phyloP scores from a whole-genome alignment of 1,140 invertebrate species.

The Pissodes strobi region DNA sequence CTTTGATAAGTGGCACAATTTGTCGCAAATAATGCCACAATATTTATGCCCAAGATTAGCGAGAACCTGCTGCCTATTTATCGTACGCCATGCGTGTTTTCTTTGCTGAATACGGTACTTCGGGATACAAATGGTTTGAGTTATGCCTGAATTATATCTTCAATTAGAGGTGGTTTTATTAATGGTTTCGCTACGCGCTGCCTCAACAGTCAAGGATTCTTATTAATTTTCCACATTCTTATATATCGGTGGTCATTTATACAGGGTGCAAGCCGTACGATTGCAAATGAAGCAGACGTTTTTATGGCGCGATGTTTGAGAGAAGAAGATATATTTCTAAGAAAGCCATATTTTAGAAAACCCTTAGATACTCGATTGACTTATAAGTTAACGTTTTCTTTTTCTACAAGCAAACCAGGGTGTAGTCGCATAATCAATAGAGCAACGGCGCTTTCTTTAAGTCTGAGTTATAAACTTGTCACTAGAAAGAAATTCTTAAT shows the following conservation, averaged over 20 bases:
- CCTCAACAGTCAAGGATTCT: constrained; percentile 13
- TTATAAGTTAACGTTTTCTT: too few relatives aligned
- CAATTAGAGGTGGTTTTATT: constrained; percentile 31
- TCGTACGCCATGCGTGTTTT: constrained; percentile 27
- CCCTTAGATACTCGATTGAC: too few relatives aligned
- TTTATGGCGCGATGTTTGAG: too few relatives aligned
- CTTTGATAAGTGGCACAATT: constrained; percentile 28
- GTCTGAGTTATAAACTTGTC: too few relatives aligned
- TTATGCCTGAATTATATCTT: constrained; percentile 35
- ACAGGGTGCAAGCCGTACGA: too few relatives aligned
- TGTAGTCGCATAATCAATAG: too few relatives aligned
- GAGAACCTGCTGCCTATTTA: constrained; percentile 15
- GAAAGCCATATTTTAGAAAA: too few relatives aligned
- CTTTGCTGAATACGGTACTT: constrained; percentile 25
- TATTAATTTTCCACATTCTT: constrained; percentile 3
- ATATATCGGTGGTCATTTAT: not conserved
- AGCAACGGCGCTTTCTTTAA: too few relatives aligned
- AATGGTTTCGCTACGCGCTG: constrained; percentile 29
- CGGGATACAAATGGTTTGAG: constrained; percentile 27
- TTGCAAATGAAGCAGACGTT: too few relatives aligned
- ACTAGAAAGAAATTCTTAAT: too few relatives aligned
- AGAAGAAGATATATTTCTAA: too few relatives aligned
- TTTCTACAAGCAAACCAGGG: too few relatives aligned
- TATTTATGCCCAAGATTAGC: constrained; percentile 29
- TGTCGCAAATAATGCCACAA: constrained; percentile 30